Percentiles rank a stretch among this genome's conserved stretches.
Conservation (phyloP, 2,113 vertebrate species). For the Hiodon tergisus region DNA sequence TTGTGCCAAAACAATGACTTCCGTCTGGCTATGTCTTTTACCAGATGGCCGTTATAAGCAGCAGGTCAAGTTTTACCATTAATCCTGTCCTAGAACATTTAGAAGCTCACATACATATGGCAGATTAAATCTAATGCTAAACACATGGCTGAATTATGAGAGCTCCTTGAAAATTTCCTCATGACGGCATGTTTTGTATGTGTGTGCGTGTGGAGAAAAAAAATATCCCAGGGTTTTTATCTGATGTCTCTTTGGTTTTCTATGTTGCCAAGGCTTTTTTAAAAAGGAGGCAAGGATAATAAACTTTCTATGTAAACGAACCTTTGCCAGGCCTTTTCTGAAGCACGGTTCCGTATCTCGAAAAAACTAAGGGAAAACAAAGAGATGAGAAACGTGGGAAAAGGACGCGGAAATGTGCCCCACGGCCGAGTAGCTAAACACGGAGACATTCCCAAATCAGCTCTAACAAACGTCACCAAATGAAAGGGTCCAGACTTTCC, state of each 20-base stretch:
- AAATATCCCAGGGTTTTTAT: constrained; percentile 9
- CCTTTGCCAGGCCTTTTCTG: too few species aligned
- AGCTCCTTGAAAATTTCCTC: constrained; percentile 22
- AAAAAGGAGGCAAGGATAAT: too few species aligned
- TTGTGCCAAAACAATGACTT: constrained; percentile 52
- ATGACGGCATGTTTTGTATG: constrained; percentile 24
- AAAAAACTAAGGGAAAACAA: too few species aligned
- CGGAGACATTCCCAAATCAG: too few species aligned
- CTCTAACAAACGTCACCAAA: too few species aligned
- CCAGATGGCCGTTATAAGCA: constrained; percentile 1
- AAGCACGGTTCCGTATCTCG: too few species aligned
- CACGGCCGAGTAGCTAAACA: too few species aligned
- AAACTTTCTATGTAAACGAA: too few species aligned
- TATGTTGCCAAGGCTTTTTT: too few species aligned
- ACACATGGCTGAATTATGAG: constrained; percentile 31
- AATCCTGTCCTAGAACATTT: background rate
- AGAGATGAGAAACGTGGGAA: too few species aligned
- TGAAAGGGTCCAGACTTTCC: too few species aligned
- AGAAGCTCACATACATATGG: constrained; percentile 18
- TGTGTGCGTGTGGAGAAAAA: constrained; percentile 1
- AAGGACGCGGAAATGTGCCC: too few species aligned
- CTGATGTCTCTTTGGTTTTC: background rate
- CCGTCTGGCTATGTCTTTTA: constrained; percentile 8
- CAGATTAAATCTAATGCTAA: constrained; percentile 42
- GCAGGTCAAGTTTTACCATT: constrained; percentile 5